Evolutionary conservation across 2,797 vertebrate genomes (phyloP), one percentile per base, ranked within the genome.

Genomic region (Crypturellus tataupa): DNA sequence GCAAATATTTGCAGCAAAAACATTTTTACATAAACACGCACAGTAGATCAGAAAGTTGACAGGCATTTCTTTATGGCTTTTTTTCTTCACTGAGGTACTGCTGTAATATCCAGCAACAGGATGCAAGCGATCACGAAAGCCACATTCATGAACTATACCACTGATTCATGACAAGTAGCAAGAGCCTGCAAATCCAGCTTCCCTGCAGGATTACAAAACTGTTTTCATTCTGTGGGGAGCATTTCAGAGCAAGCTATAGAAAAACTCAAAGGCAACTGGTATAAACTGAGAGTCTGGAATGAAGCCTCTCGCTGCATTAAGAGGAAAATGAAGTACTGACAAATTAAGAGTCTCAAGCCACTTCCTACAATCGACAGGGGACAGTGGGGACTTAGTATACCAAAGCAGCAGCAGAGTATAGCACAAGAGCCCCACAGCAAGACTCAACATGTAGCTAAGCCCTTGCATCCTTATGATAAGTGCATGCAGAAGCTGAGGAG

Each of bases 1-100:
- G 75, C 6, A 44, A 65, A 79, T 95, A 95, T 89, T 46, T 88
- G 83, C 73, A 89, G 85, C 92, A 93, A 94, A 96, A 96, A 95
- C 87, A 92, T 69, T 85, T 55, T 88, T 46, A 79, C 80, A 89
- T 49, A 91, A 46, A 55, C 29, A 75, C 78, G 72, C 79, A 96
- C 90, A 97, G 95, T 92, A 98, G 92, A 96, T 85, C 73, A 87
- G 94, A 58, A 87, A 90, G 88, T 94, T 84, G 93, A 94, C 82
- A 94, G 94, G 87, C 81, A 95, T 97, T 96, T 97, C 92, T 96
- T 92, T 97, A 98, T 98, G 98, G 98, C 97, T 98, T 98, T 97
- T 97, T 90, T 98, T 97, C 97, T 91, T 97, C 90, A 95, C 89
- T 97, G 97, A 97, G 97, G 97, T 97, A 98, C 95, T 94, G 40